These are phyloP conservation scores for Operophtera brumata DNA, from an alignment of 2,888 invertebrate species.

Conservation along the genomic window DNA sequence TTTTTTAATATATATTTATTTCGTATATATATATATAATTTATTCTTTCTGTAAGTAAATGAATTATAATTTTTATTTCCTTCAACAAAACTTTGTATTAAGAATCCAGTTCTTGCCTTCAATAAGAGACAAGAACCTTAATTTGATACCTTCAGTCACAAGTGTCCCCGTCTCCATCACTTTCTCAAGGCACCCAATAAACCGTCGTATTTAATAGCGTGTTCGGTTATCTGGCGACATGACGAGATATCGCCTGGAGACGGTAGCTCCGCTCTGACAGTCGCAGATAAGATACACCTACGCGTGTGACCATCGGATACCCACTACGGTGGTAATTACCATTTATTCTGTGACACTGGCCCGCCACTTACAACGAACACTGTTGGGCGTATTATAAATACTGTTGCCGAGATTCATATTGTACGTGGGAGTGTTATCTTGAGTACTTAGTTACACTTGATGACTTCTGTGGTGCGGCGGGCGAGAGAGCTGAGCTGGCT, in stretches of 20 bases:
- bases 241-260: conserved; percentile 48
- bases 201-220: conserved; percentile 54
- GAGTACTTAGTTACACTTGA: too few species aligned
- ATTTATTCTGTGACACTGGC: conserved; percentile 11
- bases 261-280: conserved; percentile 56
- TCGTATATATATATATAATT: too few species aligned
- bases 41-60: too few species aligned
- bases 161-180: conserved; percentile 20
- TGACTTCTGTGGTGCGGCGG: too few species aligned
- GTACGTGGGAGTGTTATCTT: background rate
- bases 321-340: conserved; percentile 13
- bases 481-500: too few species aligned
- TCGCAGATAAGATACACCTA: conserved; percentile 56
- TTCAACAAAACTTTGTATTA: too few species aligned
- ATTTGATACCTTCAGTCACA: background rate
- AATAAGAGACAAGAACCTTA: background rate
- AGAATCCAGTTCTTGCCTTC: background rate
- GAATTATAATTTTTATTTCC: too few species aligned
- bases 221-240: conserved; percentile 57
- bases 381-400: background rate
- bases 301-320: conserved; percentile 33
- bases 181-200: conserved; percentile 36
- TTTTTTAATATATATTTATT: too few species aligned
- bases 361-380: background rate
- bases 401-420: background rate